Base-by-base conservation (phyloP, 2,113 vertebrate species). In the Corythornis madagascariensis region DNA sequence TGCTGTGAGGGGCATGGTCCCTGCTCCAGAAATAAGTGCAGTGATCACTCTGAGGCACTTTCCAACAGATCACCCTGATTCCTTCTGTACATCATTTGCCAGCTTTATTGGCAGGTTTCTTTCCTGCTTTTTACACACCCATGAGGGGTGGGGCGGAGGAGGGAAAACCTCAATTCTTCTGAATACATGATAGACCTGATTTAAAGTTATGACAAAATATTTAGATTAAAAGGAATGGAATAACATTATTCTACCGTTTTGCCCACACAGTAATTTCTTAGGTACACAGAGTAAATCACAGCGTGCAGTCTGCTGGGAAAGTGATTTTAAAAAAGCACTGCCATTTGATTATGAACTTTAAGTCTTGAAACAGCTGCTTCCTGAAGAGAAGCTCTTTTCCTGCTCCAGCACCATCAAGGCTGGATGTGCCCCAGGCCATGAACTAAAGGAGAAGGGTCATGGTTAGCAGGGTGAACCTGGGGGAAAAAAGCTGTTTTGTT, bases 201-300 rank as follows among this genome's bases (percentile, higher is more conserved):
- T 84, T 83, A 66, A 89, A 91, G 60, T 64, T 26, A 78, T 61
- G 94, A 73, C 95, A 93, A 95, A 97, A 96, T 95, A 94, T 89
- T 94, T 78, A 56, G 75, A 83, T 83, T 89, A 82, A 82, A 66
- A 86, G 47, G 64, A 71, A 60, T 82, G 91, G 35, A 89, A 78
- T 40, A 76, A 72, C 76, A 79, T 93, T 76, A 91, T 77, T 69
- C 84, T 90, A 35, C 47, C 15, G 4, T 80, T 90, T 79, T 95
- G 28, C 94, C 89, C 85, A 89, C 91, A 45, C 60, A 47, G 56
- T 31, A 82, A 86, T 95, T 93, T 92, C 67, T 53, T 80, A 5
- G 48, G 11, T 71, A 53, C 84, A 24, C 87, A 55, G 57, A 87
- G 57, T 89, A 92, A 93, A 97, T 93, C 85, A 79, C 66, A 21